These are phyloP conservation scores for Orientallactaga sibirica DNA, from an alignment of 2,797 vertebrate species.

Conservation along the genomic window DNA sequence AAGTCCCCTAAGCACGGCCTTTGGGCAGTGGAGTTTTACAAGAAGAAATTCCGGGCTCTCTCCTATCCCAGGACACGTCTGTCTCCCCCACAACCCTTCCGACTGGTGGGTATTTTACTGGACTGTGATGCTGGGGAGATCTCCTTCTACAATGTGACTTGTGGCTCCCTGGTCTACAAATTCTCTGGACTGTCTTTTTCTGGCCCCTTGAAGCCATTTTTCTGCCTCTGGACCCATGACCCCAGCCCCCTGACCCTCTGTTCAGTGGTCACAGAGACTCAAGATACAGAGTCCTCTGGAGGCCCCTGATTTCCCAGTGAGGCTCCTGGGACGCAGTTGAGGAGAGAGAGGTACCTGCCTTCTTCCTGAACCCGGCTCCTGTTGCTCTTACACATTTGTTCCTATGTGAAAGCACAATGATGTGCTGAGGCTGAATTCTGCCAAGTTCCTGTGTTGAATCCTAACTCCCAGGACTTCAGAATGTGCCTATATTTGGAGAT, in stretches of 20 bases:
- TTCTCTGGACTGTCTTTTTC: constrained; percentile 71
- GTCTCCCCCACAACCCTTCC: not conserved
- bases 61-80: constrained; percentile 16
- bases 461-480: not conserved
- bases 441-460: not conserved
- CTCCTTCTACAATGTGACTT: constrained; percentile 65
- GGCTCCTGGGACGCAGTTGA: not conserved
- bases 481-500: not conserved
- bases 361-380: not conserved
- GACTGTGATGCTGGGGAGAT: constrained; percentile 67
- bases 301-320: not conserved
- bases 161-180: constrained; percentile 66
- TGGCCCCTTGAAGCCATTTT: constrained; percentile 71
- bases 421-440: not conserved
- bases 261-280: not conserved
- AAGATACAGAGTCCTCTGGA: not conserved
- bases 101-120: constrained; percentile 69
- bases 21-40: constrained; percentile 79
- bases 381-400: not conserved
- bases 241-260: constrained; percentile 35
- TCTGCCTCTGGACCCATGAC: constrained; percentile 80
- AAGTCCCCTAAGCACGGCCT: not conserved
- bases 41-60: constrained; percentile 72
- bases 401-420: not conserved
- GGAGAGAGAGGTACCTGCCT: not conserved